Evolutionary conservation across 2,113 vertebrate genomes (phyloP), one percentile per base, ranked within the genome.

Genomic region (Machaerirhynchus nigripectus): DNA sequence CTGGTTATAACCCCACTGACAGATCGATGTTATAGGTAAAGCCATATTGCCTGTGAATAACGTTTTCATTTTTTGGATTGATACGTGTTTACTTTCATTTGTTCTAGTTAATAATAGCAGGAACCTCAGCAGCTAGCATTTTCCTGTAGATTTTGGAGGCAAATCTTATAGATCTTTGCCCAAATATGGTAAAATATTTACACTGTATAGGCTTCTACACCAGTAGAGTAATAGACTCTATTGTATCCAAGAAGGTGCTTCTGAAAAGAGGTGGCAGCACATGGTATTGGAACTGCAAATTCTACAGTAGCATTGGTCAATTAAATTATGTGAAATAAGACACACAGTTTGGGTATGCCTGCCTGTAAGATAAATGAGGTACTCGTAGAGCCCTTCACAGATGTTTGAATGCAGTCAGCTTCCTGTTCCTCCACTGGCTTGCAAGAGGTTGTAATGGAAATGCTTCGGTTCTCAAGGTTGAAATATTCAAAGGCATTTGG

Each of bases 1-100:
- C 98, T 99, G 88, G 99, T 99, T 94, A 99, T 99, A 94, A 99
- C 99, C 3, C 99, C 98, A 0, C 98, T 99, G 47, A 99, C 99
- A 8, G 99, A 99, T 96, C 97, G 99, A 87, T 99, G 99, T 96
- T 99, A 99, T 37, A 99, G 99, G 99, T 99, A 86, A 91, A 77
- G 31, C 30, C 27, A 27, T 11, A 1, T 37, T 65, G 39, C 47
- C 46, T 69, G 3, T 46, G 60, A 91, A 52, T 26, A 74, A 74
- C 4, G 3, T 13, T 40, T 68, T 59, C 30, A 15, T n/a, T 68
- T 84, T 84, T 64, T 79, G 1, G 6, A n/a, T 70, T 71, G 19
- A 17, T n/a, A 24, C 84, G 2, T 30, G n/a, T 64, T 87, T 89
- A 31, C 39, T 77, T 79, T 15, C 10, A 16, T 88, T 46, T 81